Evolutionary conservation across 2,797 vertebrate species (phyloP), one percentile per base, ranked within the genome.

Genomic region (Euthynnus affinis): DNA sequence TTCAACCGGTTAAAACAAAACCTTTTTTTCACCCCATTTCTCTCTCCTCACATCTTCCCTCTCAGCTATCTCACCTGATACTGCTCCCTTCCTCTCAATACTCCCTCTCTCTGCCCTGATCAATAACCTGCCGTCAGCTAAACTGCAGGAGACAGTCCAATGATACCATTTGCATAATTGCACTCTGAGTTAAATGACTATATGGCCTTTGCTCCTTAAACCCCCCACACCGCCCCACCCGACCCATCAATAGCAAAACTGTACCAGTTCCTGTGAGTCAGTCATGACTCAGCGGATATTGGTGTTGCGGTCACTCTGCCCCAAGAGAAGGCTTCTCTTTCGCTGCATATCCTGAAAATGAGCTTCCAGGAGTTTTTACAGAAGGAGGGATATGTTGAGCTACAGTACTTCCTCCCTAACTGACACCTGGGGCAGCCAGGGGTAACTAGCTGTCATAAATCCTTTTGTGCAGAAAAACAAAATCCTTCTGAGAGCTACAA

Each of bases 91-190:
- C 53, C 51, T 74, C 32, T 81, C 77, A 44, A n/a, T 63, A 7
- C 60, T 59, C 49, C 25, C 59, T 69, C 34, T 34, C 70, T 85
- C 42, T 76, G 75, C 15, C 40, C 53, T 74, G 75, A 93, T 93
- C 89, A 87, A 95, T 94, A 92, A 64, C 61, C 72, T 83, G 71
- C 62, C 34, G 40, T 87, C 81, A 86, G 67, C 75, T 81, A 76
- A 89, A 91, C 86, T 86, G 42, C 82, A 89, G 74, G 80, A 89
- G 65, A 80, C 72, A 78, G 74, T 89, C 84, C 89, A 92, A 27
- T 87, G 29, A 82, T 9, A 17, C 62, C 71, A 92, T 93, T 86
- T 91, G 68, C 89, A 92, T 93, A 89, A 93, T 92, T 93, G 82
- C 88, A 85, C 71, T 60, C 57, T 64, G 80, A 79, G 64, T 88